Evolutionary conservation across 1,140 invertebrate genomes (phyloP).

Genomic region (Bathynomus jamesi): DNA sequence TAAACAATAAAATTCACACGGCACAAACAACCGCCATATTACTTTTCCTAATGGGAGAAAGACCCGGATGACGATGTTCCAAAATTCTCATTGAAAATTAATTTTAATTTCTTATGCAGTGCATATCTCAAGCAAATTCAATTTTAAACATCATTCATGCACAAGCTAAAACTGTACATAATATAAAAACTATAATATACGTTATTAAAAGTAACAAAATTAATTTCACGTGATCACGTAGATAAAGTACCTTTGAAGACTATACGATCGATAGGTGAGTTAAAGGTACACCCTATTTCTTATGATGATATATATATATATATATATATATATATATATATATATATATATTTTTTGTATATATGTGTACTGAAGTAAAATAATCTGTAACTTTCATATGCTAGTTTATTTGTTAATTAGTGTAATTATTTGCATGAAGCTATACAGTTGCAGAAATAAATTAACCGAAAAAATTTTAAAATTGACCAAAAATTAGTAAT

Average conservation of each 20-base stretch:
- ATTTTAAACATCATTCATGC: not conserved
- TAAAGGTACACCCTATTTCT: not conserved
- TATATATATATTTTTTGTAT: not conserved
- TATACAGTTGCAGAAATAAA: no score
- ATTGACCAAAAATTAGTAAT: no score
- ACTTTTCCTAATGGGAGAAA: constrained; percentile 14
- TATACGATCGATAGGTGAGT: not conserved
- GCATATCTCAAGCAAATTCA: not conserved
- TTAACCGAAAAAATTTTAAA: no score
- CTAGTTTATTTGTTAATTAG: no score
- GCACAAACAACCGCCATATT: constrained; percentile 23
- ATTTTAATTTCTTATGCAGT: not conserved
- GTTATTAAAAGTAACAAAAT: not conserved
- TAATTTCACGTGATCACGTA: not conserved
- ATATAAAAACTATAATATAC: not conserved
- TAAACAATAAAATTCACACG: constrained; percentile 14
- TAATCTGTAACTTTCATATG: no score
- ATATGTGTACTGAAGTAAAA: no score
- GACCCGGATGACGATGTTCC: constrained; percentile 18
- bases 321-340: not conserved
- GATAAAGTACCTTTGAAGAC: not conserved
- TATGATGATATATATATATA: not conserved
- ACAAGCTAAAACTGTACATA: not conserved
- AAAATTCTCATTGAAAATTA: not conserved
- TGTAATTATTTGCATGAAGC: no score